A percentile compares a stretch with the other conserved stretches of the same genome.
Conservation (phyloP, 2,113 vertebrate species). For the Castor canadensis region DNA sequence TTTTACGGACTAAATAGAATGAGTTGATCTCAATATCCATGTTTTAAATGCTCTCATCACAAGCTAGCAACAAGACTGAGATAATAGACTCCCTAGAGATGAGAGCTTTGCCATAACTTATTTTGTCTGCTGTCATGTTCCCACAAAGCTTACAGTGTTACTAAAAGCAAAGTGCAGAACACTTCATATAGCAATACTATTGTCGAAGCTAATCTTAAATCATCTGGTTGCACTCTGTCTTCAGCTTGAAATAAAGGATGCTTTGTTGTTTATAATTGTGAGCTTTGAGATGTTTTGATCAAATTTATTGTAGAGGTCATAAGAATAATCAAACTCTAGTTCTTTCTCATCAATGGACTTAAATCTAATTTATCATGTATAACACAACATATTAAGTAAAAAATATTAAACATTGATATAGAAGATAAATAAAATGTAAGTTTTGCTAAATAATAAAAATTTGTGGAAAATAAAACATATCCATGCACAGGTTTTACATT, state of each 20-base stretch:
- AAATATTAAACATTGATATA: too few relatives aligned
- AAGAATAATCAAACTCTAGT: too few relatives aligned
- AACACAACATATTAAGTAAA: too few relatives aligned
- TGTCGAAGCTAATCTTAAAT: not conserved
- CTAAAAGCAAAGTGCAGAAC: not conserved
- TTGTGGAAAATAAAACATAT: not conserved
- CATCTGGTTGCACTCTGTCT: accelerated
- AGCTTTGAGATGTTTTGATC: not conserved
- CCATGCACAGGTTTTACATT: not conserved
- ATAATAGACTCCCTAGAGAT: not conserved
- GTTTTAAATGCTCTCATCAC: not conserved
- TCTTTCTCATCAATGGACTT: too few relatives aligned
- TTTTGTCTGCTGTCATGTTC: not conserved
- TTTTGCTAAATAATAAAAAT: too few relatives aligned
- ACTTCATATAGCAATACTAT: not conserved
- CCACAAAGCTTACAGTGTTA: not conserved
- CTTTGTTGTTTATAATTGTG: not conserved
- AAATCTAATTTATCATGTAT: too few relatives aligned
- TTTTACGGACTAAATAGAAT: slow-evolving; percentile 28
- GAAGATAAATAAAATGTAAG: too few relatives aligned
- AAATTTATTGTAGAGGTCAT: not conserved
- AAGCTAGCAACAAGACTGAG: not conserved
- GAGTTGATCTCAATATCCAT: not conserved
- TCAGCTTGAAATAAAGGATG: not conserved
- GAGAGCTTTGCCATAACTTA: not conserved